Conservation (phyloP, 2,113 vertebrate genomes). For the Tursiops truncatus region DNA sequence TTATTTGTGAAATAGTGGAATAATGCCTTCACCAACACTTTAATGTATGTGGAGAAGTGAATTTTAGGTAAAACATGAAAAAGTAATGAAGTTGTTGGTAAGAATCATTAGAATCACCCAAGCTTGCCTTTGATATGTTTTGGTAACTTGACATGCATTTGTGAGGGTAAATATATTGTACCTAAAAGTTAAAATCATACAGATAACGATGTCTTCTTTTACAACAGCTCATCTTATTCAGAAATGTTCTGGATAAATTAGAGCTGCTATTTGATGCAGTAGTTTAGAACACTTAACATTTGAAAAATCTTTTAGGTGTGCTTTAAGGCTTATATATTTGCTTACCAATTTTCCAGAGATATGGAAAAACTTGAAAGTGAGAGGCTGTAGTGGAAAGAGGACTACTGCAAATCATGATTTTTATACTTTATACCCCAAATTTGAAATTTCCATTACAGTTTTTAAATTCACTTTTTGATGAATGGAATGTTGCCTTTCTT, state of each 20-base stretch:
- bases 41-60: not conserved
- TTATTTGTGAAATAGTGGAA: not conserved
- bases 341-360: not conserved
- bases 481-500: not conserved
- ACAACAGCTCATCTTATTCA: not conserved
- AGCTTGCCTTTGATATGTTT: not conserved
- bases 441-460: not conserved
- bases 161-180: not conserved
- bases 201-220: not conserved
- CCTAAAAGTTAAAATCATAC: not conserved
- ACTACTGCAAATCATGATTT: not conserved
- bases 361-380: not conserved
- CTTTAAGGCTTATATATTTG: not conserved
- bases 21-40: not conserved
- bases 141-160: not conserved
- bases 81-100: not conserved
- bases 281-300: not conserved
- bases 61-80: not conserved
- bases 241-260: not conserved
- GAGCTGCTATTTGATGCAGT: not conserved
- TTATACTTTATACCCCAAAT: not conserved
- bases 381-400: not conserved
- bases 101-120: not conserved
- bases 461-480: not conserved
- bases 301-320: not conserved